Evolutionary conservation across 2,113 vertebrate genomes (phyloP), one percentile per base, ranked within the genome.

Genomic region (Crotalus tigris): DNA sequence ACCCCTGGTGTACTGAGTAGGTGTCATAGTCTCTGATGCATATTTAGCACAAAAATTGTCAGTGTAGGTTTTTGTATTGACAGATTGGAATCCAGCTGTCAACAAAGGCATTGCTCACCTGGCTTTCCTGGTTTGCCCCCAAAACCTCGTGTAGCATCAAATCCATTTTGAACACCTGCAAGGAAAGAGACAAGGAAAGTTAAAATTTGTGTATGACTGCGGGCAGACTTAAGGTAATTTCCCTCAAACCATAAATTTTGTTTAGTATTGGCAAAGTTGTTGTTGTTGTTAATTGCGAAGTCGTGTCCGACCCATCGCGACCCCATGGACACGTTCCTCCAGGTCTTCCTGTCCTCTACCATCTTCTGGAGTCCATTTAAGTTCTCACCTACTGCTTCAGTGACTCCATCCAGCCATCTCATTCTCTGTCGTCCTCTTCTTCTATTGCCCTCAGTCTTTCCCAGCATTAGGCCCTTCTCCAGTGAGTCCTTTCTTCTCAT

Each of bases 151-250:
- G 59, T 21, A 33, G 54, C 7, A 17, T 46, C 87, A 91, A 44
- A 93, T 57, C 92, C 61, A 5, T 91, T 91, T 44, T 81, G 90
- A 33, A 44, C 10, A 29, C 90, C 93, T 93, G 23, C 51, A 21
- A 88, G 33, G 53, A 33, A 17, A 26, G 23, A 55, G 57, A 29
- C 44, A 46, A n/a, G 11, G 24, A 87, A 53, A 49, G 24, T 8
- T 55, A 53, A 92, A 29, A 90, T 13, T 15, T 29, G n/a, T 13
- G 13, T 5, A 1, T 12, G 39, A 46, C n/a, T n/a, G 44, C 24
- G 2, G 15, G 19, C 24, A 24, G 39, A 59, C 1, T 46, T 21
- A 49, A 13, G 24, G 8, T 17, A 6, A 58, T 24, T 24, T 23
- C 10, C 26, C 26, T 44, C 19, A 29, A 29, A n/a, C 23, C 54